Conservation (phyloP, 2,797 vertebrate genomes). For the Amazonetta brasiliensis region DNA sequence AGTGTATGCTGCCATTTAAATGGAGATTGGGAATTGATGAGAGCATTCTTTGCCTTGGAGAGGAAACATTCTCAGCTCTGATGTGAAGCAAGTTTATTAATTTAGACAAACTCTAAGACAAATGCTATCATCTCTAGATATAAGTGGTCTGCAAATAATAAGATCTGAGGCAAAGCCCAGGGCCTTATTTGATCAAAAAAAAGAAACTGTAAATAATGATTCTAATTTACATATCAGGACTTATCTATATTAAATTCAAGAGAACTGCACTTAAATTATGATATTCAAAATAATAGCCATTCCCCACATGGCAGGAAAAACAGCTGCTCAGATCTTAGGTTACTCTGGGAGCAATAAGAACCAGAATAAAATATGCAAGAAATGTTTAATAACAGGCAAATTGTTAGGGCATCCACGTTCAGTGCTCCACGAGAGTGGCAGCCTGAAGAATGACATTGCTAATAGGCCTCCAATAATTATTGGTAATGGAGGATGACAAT, state of each 20-base stretch:
- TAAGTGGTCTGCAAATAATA: neutral
- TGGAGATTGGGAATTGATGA: neutral
- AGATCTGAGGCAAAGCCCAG: neutral
- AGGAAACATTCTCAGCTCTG: constrained; percentile 14
- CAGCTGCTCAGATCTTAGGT: neutral
- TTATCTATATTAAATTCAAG: neutral
- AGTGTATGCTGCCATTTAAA: constrained; percentile 5
- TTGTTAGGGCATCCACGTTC: neutral
- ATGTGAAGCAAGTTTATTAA: constrained; percentile 5
- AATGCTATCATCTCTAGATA: neutral
- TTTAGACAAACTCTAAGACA: constrained; percentile 12
- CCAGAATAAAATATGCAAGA: neutral
- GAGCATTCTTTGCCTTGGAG: neutral
- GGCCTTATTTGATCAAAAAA: neutral
- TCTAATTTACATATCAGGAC: neutral
- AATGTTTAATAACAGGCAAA: neutral
- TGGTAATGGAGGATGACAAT: neutral
- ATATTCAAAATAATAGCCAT: neutral
- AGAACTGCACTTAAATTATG: neutral
- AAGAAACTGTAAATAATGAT: neutral
- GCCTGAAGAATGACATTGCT: neutral
- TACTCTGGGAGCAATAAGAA: neutral
- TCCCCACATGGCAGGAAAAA: neutral
- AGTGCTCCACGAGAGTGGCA: neutral
- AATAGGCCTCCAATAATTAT: neutral